Evolutionary conservation across 2,797 vertebrate species (phyloP).

Genomic region (Catharus ustulatus): DNA sequence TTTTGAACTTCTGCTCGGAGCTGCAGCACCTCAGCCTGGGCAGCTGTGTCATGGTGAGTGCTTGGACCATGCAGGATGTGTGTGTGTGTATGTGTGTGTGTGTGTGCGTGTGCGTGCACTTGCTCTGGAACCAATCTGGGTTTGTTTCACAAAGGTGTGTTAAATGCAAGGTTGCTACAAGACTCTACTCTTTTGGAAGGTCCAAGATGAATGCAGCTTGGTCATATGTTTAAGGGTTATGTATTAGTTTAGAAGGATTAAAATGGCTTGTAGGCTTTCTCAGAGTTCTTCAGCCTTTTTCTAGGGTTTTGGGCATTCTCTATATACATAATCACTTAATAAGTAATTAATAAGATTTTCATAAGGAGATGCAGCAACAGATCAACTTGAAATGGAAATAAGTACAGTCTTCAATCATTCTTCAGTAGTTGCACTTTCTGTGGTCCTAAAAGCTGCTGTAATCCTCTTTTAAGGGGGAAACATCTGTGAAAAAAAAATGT

Average conservation of each 20-base stretch:
- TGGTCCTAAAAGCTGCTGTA: neutral
- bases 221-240: neutral
- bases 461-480: neutral
- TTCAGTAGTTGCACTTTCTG: neutral
- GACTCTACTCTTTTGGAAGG: neutral
- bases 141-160: neutral
- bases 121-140: rapidly evolving
- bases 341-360: neutral
- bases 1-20: conserved; percentile 95
- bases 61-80: neutral
- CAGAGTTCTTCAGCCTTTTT: neutral
- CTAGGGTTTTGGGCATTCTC: neutral
- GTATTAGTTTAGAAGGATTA: neutral
- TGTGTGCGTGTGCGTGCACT: rapidly evolving
- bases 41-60: conserved; percentile 95
- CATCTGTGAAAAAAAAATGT: neutral
- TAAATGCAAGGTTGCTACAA: neutral
- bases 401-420: neutral
- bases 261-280: neutral
- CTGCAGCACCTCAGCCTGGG: conserved; percentile 95
- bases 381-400: neutral
- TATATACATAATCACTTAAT: neutral
- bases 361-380: neutral
- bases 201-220: neutral
- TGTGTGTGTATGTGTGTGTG: neutral